Percentiles rank a stretch among this genome's conserved stretches.
phyloP scores from a whole-genome alignment of 1,140 invertebrate species.

The Brachionus rotundiformis region DNA sequence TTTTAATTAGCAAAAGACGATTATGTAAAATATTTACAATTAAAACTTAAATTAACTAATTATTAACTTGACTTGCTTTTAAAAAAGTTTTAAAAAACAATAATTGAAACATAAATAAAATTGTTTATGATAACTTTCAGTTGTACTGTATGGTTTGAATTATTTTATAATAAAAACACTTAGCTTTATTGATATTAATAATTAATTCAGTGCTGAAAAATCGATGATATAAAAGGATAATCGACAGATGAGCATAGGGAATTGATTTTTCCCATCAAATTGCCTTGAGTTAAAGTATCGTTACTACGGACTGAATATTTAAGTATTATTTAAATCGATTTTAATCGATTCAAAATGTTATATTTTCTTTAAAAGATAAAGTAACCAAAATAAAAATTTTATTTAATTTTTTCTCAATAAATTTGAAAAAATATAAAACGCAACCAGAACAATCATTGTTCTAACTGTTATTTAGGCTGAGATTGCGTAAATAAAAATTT shows the following conservation, averaged over 20 bases:
- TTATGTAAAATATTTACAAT: no score
- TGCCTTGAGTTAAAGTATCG: not conserved
- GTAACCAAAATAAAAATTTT: no score
- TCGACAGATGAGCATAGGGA: not conserved
- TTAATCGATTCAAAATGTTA: no score
- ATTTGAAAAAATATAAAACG: no score
- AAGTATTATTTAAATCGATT: no score
- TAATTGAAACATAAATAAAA: not conserved
- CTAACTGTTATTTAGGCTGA: no score
- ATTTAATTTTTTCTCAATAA: no score
- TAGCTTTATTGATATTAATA: not conserved
- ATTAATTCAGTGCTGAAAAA: conserved; percentile 4
- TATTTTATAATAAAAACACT: not conserved
- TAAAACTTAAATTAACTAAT: no score
- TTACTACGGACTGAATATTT: not conserved
- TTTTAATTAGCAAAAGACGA: not conserved
- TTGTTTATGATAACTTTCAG: not conserved
- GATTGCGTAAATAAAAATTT: not conserved
- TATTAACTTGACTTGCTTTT: not conserved
- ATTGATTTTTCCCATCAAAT: not conserved
- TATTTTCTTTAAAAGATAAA: no score
- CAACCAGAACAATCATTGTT: no score
- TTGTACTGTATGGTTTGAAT: not conserved
- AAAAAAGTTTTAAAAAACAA: not conserved
- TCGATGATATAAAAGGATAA: not conserved